Percentiles rank a stretch among this genome's conserved stretches.
phyloP scores from a whole-genome alignment of 2,888 invertebrate species.

The Conomelus anceps region DNA sequence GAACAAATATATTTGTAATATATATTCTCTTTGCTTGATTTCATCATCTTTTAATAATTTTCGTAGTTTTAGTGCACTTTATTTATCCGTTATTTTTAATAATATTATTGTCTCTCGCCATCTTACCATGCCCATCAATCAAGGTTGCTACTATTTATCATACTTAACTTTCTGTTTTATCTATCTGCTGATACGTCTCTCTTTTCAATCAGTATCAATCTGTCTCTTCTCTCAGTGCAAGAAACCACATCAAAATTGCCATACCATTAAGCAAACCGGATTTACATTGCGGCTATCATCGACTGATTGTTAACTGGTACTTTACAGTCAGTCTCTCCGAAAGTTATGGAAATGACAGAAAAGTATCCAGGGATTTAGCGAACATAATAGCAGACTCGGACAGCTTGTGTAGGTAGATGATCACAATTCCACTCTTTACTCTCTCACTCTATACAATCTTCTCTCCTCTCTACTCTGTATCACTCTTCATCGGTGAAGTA shows the following conservation, averaged over 20 bases:
- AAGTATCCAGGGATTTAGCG: neutral
- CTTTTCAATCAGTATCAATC: neutral
- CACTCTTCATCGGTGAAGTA: neutral
- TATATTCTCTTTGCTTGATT: no score
- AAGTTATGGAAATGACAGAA: neutral
- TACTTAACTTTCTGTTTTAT: neutral
- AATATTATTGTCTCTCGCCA: no score
- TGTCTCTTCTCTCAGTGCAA: neutral
- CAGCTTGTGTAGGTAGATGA: neutral
- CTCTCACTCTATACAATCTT: no score
- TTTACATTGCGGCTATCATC: neutral
- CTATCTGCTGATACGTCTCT: neutral
- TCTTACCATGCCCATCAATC: no score
- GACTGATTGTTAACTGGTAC: neutral
- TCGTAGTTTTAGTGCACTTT: no score
- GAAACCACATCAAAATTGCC: neutral
- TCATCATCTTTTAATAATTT: no score
- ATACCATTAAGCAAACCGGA: neutral
- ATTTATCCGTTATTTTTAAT: no score
- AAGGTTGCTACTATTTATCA: no score
- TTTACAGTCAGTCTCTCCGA: neutral
- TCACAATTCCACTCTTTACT: neutral
- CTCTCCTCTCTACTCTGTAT: neutral
- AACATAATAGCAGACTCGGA: neutral
- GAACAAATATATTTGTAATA: no score